phyloP scores from a whole-genome alignment of 2,113 vertebrate species.

The Merops nubicus region DNA sequence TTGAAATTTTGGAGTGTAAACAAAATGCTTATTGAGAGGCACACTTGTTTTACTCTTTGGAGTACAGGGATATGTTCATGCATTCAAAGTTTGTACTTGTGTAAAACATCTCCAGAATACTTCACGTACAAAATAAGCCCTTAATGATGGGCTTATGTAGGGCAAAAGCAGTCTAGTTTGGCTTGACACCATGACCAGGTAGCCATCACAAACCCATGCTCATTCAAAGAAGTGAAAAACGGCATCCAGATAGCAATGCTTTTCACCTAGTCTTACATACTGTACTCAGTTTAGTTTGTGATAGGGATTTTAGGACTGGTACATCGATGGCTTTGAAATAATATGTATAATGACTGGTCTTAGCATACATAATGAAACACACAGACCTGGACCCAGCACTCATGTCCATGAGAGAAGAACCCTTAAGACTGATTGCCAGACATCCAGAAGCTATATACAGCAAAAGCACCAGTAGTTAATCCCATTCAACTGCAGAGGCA shows the following conservation, averaged over 20 bases:
- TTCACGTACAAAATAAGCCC: neutral
- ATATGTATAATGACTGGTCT: neutral
- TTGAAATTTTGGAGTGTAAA: neutral
- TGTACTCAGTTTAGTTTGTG: neutral
- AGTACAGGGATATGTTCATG: neutral
- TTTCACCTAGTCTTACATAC: neutral
- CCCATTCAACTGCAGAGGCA: neutral
- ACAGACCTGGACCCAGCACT: neutral
- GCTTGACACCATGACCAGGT: accelerated
- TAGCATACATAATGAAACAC: neutral
- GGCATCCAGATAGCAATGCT: neutral
- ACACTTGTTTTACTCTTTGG: neutral
- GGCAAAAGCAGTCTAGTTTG: neutral
- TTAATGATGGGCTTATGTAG: neutral
- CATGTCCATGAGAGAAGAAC: neutral
- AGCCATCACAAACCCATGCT: neutral
- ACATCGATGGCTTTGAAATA: neutral
- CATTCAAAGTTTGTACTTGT: neutral
- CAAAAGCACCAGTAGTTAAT: neutral
- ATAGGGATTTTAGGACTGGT: neutral
- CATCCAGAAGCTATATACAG: neutral
- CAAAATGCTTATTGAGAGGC: neutral
- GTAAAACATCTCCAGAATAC: neutral
- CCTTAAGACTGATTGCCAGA: neutral
- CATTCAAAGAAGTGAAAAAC: neutral